A percentile compares a stretch with the other conserved stretches of the same genome.
Evolutionary conservation across 2,888 invertebrate species (phyloP).

Genomic region (Dysmachus trigonus): DNA sequence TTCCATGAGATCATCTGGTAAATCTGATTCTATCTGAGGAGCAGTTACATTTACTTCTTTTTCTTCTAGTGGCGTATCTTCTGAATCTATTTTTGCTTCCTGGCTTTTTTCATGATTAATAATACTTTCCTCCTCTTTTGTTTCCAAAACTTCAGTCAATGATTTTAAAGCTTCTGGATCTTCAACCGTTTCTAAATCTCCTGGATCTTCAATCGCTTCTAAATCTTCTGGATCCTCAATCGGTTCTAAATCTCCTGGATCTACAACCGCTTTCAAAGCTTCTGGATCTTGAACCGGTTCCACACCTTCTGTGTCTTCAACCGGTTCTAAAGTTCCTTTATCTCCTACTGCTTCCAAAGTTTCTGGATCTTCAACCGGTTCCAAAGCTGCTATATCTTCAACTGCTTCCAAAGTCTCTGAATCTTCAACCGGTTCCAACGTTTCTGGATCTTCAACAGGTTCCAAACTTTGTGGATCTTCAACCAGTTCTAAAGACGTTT

Average conservation of each 20-base stretch:
- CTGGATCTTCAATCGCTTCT: not conserved
- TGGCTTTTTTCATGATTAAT: not conserved
- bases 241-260: not conserved
- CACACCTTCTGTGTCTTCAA: too few relatives aligned
- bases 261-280: not conserved
- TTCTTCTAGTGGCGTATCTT: not conserved
- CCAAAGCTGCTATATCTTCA: too few relatives aligned
- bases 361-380: not conserved
- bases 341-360: not conserved
- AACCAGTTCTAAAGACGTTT: not conserved
- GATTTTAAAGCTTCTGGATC: not conserved
- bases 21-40: not conserved
- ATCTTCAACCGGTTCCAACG: not conserved
- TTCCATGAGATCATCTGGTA: not conserved
- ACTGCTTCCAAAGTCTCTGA: not conserved
- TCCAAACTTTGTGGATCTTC: not conserved
- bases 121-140: not conserved
- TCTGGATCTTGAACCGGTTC: not conserved
- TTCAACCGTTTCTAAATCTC: not conserved
- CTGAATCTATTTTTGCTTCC: not conserved
- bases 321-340: not conserved
- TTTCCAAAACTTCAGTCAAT: not conserved
- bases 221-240: not conserved
- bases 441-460: not conserved
- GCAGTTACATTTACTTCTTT: not conserved